Evolutionary conservation across 2,797 vertebrate genomes (phyloP).

Genomic region (Sebastes kiyomatsui): DNA sequence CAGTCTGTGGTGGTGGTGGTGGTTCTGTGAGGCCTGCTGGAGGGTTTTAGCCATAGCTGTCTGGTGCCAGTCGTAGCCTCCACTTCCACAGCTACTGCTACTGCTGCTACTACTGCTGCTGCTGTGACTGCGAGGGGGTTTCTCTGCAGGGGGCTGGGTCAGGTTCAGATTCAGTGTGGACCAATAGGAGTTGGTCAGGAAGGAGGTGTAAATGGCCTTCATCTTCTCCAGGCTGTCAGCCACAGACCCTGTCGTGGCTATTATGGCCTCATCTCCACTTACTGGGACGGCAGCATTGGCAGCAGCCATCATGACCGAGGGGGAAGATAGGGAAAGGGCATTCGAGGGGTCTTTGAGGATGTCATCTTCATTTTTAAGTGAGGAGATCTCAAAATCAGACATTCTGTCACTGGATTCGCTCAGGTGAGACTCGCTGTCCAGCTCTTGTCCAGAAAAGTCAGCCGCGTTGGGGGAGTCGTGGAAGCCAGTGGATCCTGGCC

Average conservation of each 20-base stretch:
- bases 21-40: conserved; percentile 95
- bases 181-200: conserved; percentile 99
- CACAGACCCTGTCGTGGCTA: conserved; percentile 77
- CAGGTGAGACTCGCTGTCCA: conserved; percentile 98
- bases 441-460: conserved; percentile 96
- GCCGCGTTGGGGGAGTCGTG: conserved; percentile 91
- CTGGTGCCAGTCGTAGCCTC: conserved; percentile 99
- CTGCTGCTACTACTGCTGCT: conserved; percentile 96
- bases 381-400: conserved; percentile 95
- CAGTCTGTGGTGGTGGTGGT: conserved; percentile 74
- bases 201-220: conserved; percentile 99
- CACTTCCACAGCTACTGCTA: conserved; percentile 94
- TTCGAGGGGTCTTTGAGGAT: conserved; percentile 88
- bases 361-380: conserved; percentile 95
- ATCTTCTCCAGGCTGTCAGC: conserved; percentile 98
- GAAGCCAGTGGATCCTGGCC: conserved; percentile 89
- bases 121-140: conserved; percentile 90
- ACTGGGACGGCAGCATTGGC: conserved; percentile 50
- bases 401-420: conserved; percentile 98
- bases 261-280: conserved; percentile 84
- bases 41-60: conserved; percentile 96
- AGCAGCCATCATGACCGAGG: conserved; percentile 70
- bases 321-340: conserved; percentile 69
- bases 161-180: conserved; percentile 94
- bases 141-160: conserved; percentile 89